These are phyloP conservation scores for Phymanthus crucifer DNA, from an alignment of 92 coral and sea anemone species.

Conservation along the genomic window DNA sequence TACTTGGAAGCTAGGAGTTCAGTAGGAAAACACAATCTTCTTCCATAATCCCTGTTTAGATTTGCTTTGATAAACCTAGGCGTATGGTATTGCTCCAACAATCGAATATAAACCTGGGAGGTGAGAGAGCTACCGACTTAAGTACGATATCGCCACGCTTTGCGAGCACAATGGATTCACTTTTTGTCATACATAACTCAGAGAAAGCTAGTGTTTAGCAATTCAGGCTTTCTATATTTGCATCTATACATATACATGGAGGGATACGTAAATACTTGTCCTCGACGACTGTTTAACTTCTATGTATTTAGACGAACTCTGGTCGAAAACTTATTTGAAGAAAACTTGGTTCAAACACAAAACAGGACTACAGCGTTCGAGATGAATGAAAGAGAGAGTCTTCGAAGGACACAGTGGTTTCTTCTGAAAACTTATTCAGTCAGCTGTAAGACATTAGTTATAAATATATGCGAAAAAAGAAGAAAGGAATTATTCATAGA, in stretches of 20 bases:
- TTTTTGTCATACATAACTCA: constrained; percentile 46
- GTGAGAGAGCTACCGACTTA: constrained; percentile 1
- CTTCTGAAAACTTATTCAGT: constrained; percentile 6
- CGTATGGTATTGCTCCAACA: background rate
- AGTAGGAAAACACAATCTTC: background rate
- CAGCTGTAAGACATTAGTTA: constrained; percentile 8
- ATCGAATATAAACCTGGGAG: background rate
- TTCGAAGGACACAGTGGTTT: background rate
- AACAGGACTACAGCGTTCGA: background rate
- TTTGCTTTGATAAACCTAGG: background rate
- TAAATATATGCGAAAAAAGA: constrained; percentile 30
- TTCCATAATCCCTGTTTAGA: background rate
- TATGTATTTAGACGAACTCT: constrained; percentile 46
- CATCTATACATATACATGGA: constrained; percentile 99
- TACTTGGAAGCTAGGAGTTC: constrained; percentile 5
- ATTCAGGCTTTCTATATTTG: constrained; percentile 92
- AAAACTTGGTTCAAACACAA: background rate
- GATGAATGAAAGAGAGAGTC: constrained; percentile 1
- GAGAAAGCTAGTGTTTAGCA: constrained; percentile 89
- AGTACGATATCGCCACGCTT: constrained; percentile 28
- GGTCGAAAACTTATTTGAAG: background rate
- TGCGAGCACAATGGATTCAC: constrained; percentile 39
- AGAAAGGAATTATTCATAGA: constrained; percentile 25
- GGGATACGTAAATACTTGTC: constrained; percentile 57
- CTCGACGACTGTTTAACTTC: constrained; percentile 83